Evolutionary conservation across 1,140 invertebrate genomes (phyloP), one percentile per base, ranked within the genome.

Genomic region (Doryteuthis pealeii): DNA sequence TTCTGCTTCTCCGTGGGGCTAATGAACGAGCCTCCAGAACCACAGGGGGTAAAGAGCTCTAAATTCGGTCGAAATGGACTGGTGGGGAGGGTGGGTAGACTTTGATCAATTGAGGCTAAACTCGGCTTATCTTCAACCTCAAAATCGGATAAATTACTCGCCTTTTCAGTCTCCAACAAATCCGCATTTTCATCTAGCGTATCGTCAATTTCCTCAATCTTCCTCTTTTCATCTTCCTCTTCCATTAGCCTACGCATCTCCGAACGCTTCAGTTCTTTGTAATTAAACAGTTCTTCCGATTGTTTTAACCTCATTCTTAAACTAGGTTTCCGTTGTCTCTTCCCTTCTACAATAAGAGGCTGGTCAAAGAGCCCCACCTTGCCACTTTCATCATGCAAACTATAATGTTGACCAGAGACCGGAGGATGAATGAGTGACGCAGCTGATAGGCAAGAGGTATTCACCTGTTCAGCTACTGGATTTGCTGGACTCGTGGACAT

Each of bases 271-370:
- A 75, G 65, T 54, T 75, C 76, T 31, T 79, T 71, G 71, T 77
- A 76, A 26, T 74, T 75, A 10, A 74, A 74, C 10, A 72, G 32
- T 65, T 76, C 78, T 54, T 85, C 82, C 5, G 79, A 76, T 43
- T 83, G 54, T 71, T 84, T 82, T 65, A 82, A 71, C 54, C 83
- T 73, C 70, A 87, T 72, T 40, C 84, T 86, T 15, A 84, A 79
- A 74, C 84, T 86, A 14, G 87, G 86, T 75, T 87, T 87, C 72
- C 86, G 82, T 18, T 82, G 79, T 32, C 87, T 75, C 71, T 89
- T 89, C 26, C 87, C 86, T 76, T 86, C 83, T 3, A 85, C 77
- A 70, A 88, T 82, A n/a, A 88, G 76, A 18, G 86, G 85, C 73
- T 82, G 79, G 40, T 88, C 86, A 70, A 85, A 77, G 6, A 82